Conservation (phyloP, 2,888 invertebrate species). For the Lapara coniferarum region DNA sequence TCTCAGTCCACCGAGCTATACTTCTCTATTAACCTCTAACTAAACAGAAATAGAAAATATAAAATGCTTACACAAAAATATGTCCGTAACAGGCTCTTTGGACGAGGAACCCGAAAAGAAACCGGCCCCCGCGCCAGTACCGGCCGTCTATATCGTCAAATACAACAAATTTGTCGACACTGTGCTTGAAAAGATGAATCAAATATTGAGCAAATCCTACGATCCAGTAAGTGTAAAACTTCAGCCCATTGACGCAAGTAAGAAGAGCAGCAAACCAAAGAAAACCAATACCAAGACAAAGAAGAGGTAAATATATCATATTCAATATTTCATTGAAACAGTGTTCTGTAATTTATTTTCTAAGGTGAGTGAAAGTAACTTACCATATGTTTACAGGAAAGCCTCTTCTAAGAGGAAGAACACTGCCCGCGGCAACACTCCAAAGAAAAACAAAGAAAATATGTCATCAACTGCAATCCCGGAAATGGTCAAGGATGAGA, state of each 20-base stretch:
- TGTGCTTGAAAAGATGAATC: constrained; percentile 91
- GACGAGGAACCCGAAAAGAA: constrained; percentile 66
- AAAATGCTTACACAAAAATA: too few species aligned
- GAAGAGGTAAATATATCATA: constrained; percentile 58
- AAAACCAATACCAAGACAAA: constrained; percentile 69
- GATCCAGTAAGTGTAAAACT: constrained; percentile 93
- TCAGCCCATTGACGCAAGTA: constrained; percentile 81
- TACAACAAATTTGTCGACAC: constrained; percentile 94
- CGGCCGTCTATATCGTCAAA: constrained; percentile 89
- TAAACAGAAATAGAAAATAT: too few species aligned
- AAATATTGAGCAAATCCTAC: constrained; percentile 90
- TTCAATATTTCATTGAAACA: too few species aligned
- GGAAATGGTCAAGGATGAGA: constrained; percentile 54
- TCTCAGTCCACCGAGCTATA: too few species aligned
- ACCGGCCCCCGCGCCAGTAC: constrained; percentile 68
- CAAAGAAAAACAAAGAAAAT: constrained; percentile 52
- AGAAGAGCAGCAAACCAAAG: constrained; percentile 80
- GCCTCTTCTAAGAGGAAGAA: constrained; percentile 70
- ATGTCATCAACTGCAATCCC: constrained; percentile 50
- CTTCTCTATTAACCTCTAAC: too few species aligned
- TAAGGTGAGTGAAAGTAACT: not conserved
- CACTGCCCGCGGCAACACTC: constrained; percentile 58
- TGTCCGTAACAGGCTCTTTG: constrained; percentile 71
- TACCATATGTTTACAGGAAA: constrained; percentile 53
- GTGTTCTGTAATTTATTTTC: too few species aligned